Evolutionary conservation across 2,797 vertebrate species (phyloP), one percentile per base, ranked within the genome.

Genomic region (Danio kyathit): DNA sequence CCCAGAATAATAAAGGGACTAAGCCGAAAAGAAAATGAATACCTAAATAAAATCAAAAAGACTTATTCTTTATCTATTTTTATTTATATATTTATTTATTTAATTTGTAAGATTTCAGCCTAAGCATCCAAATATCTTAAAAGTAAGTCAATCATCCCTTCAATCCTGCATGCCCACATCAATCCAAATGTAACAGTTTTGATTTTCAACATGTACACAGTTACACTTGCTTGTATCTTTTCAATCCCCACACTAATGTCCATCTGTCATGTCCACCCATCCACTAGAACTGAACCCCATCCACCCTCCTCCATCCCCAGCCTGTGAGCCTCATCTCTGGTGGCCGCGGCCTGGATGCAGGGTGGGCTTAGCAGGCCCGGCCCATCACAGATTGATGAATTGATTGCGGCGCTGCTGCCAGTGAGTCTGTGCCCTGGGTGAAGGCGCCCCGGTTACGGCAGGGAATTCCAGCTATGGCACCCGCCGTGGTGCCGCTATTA

Each of bases 381-480:
- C 89, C 91, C 92, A 89, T 92, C 88, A 89, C 52, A 90, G 90
- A 93, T 93, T 94, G 94, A 95, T 94, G 93, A 94, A 94, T 94
- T 93, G 93, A 94, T 94, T 94, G 92, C 92, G 86, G 87, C 74
- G 87, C 91, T 92, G 94, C 92, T 94, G 94, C 94, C 94, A 94
- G 92, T 93, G 90, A 93, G 94, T 95, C 94, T 94, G 93, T 94
- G 92, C 93, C 93, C 93, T 89, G 91, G 90, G 87, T 51, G 91
- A 94, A 92, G 91, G 93, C 88, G 92, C 93, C 94, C 92, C 89
- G 93, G 94, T 94, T 94, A 95, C 94, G 92, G 89, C 87, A 92
- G 94, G 91, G 94, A 94, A 95, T 95, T 93, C 91, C 92, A 94
- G 93, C 93, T 93, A 95, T 94, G 93, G 93, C 93, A 93, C 92